Base-by-base conservation (phyloP, 1,140 invertebrate genomes). In the Belonocnema kinseyi region DNA sequence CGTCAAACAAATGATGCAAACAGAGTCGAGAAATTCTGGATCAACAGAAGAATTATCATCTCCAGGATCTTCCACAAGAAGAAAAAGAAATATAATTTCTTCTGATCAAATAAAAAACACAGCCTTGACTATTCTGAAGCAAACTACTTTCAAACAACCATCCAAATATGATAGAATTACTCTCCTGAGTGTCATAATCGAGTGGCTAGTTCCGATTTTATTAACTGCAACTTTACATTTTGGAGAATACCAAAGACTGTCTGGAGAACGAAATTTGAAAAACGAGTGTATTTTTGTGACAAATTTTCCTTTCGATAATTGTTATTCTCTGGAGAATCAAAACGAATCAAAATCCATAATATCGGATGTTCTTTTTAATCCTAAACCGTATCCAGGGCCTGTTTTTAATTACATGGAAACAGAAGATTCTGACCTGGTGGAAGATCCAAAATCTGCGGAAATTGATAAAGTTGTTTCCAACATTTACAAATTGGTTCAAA, bases 201-300 rank as follows among this genome's bases (percentile, higher is more conserved):
- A 86, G 16, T 86, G 85, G 85, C 54, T 86, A 12, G 16, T 83
- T n/a, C 81, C 85, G 14, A 73, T 84, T 14, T 11, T 83, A 54
- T 72, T 86, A 11, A 78, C 53, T 1, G 77, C 70, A 58, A 70
- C 83, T 66, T 40, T 86, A 17, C 79, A 82, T 50, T 72, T 79
- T 8, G 75, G 78, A 13, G 58, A 79, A 6, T 77, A 77, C 66
- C 26, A 72, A n/a, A 75, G 76, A 40, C 77, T 56, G 50, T 75
- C 16, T 52, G 33, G 17, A 14, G 46, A 54, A 16, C 56, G 33
- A 14, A 8, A 75, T 50, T 51, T 10, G 10, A 71, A 81, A 46
- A 72, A 80, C 12, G 51, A 79, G n/a, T 86, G 85, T 71, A 51
- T 77, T 50, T 80, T 73, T 13, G 77, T 61, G 54, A 76, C 33